Evolutionary conservation across 2,888 invertebrate genomes (phyloP).

Genomic region (Nemotelus pantherinus): DNA sequence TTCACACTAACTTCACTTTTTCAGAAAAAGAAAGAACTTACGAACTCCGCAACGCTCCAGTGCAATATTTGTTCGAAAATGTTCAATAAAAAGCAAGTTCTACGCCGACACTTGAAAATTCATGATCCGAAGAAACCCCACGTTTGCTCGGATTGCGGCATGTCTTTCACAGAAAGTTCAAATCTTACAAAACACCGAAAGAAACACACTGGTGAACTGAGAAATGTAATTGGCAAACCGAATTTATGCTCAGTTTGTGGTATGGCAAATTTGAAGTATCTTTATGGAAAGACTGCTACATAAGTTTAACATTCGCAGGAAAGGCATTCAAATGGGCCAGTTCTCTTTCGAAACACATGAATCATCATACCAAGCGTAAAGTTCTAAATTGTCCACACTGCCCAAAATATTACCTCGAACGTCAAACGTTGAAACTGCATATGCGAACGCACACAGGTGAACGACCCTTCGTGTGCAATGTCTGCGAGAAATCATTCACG

Average conservation of each 20-base stretch:
- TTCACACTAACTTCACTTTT: no score
- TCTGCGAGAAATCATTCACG: slow-evolving; percentile 51
- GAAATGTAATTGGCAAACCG: slow-evolving; percentile 65
- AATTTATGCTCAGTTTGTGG: slow-evolving; percentile 66
- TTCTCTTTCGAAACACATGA: slow-evolving; percentile 67
- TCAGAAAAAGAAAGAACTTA: no score
- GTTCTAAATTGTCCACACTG: slow-evolving; percentile 65
- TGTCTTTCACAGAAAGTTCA: slow-evolving; percentile 67
- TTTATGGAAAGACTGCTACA: neutral
- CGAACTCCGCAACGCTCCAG: slow-evolving; percentile 9
- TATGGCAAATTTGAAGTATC: slow-evolving; percentile 19
- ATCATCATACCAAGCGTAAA: slow-evolving; percentile 67
- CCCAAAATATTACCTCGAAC: slow-evolving; percentile 66
- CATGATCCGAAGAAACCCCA: slow-evolving; percentile 66
- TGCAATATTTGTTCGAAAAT: slow-evolving; percentile 64
- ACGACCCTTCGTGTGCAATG: slow-evolving; percentile 48
- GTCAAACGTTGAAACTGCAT: slow-evolving; percentile 55
- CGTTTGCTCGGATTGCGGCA: slow-evolving; percentile 65
- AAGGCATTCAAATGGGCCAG: slow-evolving; percentile 67
- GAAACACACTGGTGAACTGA: slow-evolving; percentile 66
- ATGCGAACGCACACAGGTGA: slow-evolving; percentile 52
- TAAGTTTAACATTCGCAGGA: slow-evolving; percentile 52
- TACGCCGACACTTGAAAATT: slow-evolving; percentile 65
- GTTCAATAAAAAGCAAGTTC: slow-evolving; percentile 63
- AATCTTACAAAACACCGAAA: slow-evolving; percentile 67